These are phyloP conservation scores for Platycnemis pennipes DNA, from an alignment of 2,888 invertebrate species.

Conservation along the genomic window DNA sequence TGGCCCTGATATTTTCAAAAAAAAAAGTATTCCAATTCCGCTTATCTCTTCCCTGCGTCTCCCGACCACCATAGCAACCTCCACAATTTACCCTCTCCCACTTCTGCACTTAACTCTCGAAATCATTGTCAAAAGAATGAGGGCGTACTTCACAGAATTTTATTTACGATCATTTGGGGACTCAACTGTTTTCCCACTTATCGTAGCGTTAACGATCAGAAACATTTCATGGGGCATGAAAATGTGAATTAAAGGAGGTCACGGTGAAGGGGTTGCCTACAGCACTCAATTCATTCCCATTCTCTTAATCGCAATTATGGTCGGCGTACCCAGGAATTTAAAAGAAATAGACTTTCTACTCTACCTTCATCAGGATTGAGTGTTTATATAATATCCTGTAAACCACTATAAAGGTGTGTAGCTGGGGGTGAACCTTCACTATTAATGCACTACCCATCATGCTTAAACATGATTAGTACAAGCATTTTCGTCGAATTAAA, in stretches of 20 bases:
- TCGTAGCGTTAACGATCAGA: conserved; percentile 28
- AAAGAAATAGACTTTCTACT: background rate
- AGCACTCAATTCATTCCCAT: background rate
- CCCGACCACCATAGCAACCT: background rate
- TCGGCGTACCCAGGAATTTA: background rate
- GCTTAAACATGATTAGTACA: too few species aligned
- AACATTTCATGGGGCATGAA: background rate
- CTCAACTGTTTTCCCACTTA: conserved; percentile 30
- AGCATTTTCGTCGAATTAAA: too few species aligned
- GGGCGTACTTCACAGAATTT: background rate
- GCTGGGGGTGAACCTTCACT: too few species aligned
- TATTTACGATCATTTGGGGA: conserved; percentile 48
- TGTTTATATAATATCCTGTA: too few species aligned
- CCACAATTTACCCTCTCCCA: background rate
- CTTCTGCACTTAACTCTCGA: too few species aligned
- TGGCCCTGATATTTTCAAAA: too few species aligned
- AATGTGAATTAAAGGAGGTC: background rate
- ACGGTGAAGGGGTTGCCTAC: background rate
- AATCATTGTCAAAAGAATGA: conserved; percentile 25
- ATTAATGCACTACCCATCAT: too few species aligned
- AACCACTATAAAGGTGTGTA: too few species aligned
- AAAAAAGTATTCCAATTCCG: background rate
- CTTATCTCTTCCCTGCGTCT: background rate
- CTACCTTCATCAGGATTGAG: too few species aligned
- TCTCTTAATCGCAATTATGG: background rate